Evolutionary conservation across 2,888 invertebrate species (phyloP).

Genomic region (Chaitophorus viminalis): DNA sequence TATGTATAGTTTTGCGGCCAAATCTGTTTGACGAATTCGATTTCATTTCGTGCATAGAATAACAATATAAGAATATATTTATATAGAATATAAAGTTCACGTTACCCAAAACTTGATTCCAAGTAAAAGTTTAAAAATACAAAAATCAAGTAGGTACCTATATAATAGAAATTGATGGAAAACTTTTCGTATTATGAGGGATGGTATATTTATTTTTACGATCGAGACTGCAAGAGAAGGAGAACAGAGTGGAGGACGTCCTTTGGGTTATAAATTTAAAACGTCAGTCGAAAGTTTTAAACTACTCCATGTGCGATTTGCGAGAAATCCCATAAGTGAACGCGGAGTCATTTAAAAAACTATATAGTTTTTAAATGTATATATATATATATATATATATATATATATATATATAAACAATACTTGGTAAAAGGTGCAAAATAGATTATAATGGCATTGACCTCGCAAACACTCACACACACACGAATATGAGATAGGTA

Average conservation of each 20-base stretch:
- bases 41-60: neutral
- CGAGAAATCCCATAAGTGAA: constrained; percentile 37
- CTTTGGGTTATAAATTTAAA: constrained; percentile 32
- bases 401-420: too few relatives aligned
- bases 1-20: neutral
- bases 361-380: too few relatives aligned
- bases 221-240: neutral
- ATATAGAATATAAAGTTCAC: neutral
- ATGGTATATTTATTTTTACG: neutral
- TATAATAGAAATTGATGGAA: constrained; percentile 18
- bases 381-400: neutral
- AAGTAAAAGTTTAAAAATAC: neutral
- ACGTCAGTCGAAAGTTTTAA: constrained; percentile 28
- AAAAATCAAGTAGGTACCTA: neutral
- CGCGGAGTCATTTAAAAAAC: constrained; percentile 3
- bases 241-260: neutral
- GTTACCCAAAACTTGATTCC: constrained; percentile 22
- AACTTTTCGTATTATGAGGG: constrained; percentile 39
- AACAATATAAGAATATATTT: too few relatives aligned
- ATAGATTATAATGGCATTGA: neutral
- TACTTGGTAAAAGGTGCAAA: neutral
- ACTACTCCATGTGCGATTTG: neutral
- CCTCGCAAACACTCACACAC: neutral
- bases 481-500: neutral
- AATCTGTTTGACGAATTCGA: neutral